These are phyloP conservation scores for Drosophila parabipectinata DNA, from an alignment of 1,140 invertebrate genomes.

Conservation along the genomic window DNA sequence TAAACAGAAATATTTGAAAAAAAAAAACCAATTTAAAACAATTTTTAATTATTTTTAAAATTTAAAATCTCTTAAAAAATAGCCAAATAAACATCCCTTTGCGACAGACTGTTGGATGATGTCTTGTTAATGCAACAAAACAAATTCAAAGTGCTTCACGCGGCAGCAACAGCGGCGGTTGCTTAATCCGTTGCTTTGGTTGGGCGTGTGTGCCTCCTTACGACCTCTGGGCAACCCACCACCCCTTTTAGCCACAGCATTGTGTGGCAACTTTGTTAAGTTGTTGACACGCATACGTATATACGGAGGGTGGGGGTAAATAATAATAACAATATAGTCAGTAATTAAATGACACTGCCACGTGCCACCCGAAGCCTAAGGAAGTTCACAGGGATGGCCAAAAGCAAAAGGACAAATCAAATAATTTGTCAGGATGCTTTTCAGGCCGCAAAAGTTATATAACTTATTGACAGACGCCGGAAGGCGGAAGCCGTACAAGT, in stretches of 20 bases:
- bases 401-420: conserved; percentile 21
- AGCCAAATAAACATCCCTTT: not conserved
- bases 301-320: conserved; percentile 12
- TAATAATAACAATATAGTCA: conserved; percentile 69
- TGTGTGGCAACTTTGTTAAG: conserved; percentile 76
- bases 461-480: not conserved
- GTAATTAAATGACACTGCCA: conserved; percentile 72
- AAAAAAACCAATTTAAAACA: no score
- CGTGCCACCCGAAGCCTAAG: conserved; percentile 44
- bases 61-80: not conserved
- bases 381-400: conserved; percentile 23
- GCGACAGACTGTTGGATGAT: not conserved
- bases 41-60: no score
- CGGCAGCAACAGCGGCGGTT: conserved; percentile 63
- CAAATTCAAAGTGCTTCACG: conserved; percentile 79
- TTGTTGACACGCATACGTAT: conserved; percentile 58
- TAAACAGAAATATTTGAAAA: no score
- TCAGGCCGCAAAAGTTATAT: conserved; percentile 10
- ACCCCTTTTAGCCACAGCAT: conserved; percentile 15
- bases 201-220: conserved; percentile 14
- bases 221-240: not conserved
- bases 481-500: not conserved
- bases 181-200: conserved; percentile 55
- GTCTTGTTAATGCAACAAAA: conserved; percentile 75
- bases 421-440: conserved; percentile 22